A percentile compares a stretch with the other conserved stretches of the same genome.
phyloP scores from a whole-genome alignment of 2,797 vertebrate species.

The Hypotaenidia philippensis region DNA sequence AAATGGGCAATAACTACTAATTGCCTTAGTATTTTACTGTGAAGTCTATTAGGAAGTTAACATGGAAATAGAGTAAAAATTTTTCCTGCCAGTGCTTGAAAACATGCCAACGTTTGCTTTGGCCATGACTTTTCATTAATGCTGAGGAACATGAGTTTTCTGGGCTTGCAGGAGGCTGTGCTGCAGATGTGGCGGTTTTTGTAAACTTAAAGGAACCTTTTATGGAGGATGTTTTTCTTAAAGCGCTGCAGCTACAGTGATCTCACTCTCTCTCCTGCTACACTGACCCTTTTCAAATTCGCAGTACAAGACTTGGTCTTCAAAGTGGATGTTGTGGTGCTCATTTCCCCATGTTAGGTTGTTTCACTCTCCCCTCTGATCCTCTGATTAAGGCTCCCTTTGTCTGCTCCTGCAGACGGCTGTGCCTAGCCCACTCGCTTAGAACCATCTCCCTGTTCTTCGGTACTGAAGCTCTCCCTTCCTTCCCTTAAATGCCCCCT shows the following conservation, averaged over 20 bases:
- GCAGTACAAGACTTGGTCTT: not conserved
- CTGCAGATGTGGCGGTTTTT: not conserved
- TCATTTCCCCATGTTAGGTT: not conserved
- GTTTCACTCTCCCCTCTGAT: not conserved
- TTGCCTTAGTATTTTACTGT: not conserved
- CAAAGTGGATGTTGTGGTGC: not conserved
- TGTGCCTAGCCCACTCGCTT: not conserved
- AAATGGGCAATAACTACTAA: not conserved
- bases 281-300: not conserved
- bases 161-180: not conserved
- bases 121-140: not conserved
- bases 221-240: not conserved
- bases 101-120: not conserved
- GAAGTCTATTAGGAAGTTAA: constrained; percentile 15
- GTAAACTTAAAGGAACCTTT: not conserved
- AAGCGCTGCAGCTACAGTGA: not conserved
- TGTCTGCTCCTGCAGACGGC: not conserved
- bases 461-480: not conserved
- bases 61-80: not conserved
- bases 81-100: not conserved
- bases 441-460: not conserved
- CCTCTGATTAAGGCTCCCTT: not conserved
- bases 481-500: not conserved
- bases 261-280: not conserved
- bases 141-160: not conserved